These are phyloP conservation scores for Moxostoma hubbsi DNA, from an alignment of 2,797 vertebrate species.

Conservation along the genomic window DNA sequence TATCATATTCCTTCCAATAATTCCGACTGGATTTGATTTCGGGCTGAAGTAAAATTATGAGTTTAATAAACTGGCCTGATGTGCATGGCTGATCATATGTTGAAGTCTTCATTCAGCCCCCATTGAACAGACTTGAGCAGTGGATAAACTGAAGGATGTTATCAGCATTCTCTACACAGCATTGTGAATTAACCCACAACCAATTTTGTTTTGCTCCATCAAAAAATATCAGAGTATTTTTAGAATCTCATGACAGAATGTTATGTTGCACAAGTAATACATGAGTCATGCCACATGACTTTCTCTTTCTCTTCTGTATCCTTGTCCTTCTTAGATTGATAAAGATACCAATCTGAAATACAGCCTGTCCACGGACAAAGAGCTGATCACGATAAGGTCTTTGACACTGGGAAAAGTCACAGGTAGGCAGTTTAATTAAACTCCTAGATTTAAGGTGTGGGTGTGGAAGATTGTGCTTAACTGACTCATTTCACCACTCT, in stretches of 20 bases:
- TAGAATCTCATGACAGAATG: background rate
- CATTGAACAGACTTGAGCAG: conserved; percentile 10
- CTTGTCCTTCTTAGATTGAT: conserved; percentile 75
- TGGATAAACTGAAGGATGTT: conserved; percentile 17
- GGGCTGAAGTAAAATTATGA: background rate
- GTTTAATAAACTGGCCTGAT: conserved; percentile 12
- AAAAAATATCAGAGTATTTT: conserved; percentile 14
- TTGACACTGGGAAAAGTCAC: conserved; percentile 83
- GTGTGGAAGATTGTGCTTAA: conserved; percentile 18
- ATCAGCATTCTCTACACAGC: conserved; percentile 23
- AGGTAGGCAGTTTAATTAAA: conserved; percentile 72
- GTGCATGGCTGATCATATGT: conserved; percentile 9
- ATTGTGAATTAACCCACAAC: conserved; percentile 13
- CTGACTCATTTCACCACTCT: conserved; percentile 7
- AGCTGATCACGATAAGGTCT: conserved; percentile 79
- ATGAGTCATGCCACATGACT: background rate
- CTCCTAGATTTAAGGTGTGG: conserved; percentile 33
- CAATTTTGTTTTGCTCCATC: conserved; percentile 12
- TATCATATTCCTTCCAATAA: conserved; percentile 1
- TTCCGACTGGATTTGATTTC: conserved; percentile 15
- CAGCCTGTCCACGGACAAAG: conserved; percentile 80
- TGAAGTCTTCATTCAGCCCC: background rate
- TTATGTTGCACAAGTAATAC: background rate
- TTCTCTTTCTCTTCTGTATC: conserved; percentile 31
- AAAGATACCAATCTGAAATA: conserved; percentile 79